A percentile compares a stretch with the other conserved stretches of the same genome.
These are phyloP conservation scores for Argyresthia albistria DNA, from an alignment of 2,888 invertebrate species.

Conservation along the genomic window DNA sequence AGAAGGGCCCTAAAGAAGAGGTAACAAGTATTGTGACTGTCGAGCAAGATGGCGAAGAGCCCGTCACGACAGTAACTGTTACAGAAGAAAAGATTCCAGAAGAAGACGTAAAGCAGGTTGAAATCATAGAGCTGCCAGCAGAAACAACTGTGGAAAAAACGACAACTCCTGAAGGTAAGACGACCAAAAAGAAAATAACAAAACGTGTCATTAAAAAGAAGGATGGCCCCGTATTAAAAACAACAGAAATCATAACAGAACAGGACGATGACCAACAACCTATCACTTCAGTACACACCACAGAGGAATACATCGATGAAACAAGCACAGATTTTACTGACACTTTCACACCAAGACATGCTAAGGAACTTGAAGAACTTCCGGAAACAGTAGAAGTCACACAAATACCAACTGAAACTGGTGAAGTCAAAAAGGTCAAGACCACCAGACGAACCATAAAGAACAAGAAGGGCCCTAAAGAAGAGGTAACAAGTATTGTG, in stretches of 20 bases:
- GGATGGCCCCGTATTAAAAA: conserved; percentile 26
- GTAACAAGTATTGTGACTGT: conserved; percentile 50
- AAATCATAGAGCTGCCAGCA: conserved; percentile 4
- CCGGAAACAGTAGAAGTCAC: conserved; percentile 45
- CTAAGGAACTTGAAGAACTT: conserved; percentile 11
- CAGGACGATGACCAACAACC: conserved; percentile 20
- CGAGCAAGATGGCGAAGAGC: conserved; percentile 25
- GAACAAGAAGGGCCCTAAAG: conserved; percentile 20
- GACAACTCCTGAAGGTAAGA: conserved; percentile 29
- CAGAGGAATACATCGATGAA: conserved; percentile 6
- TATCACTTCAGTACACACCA: conserved; percentile 15
- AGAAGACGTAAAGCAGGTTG: conserved; percentile 14
- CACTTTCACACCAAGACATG: conserved; percentile 17
- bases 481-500: conserved; percentile 24
- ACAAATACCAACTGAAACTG: conserved; percentile 22
- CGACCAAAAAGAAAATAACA: conserved; percentile 20
- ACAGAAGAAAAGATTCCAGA: conserved; percentile 3
- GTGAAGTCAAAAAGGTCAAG: conserved; percentile 10
- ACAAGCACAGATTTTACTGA: conserved; percentile 8
- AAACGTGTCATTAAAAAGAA: conserved; percentile 26
- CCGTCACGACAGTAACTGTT: conserved; percentile 5
- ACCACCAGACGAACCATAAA: conserved; percentile 23
- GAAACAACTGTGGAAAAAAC: conserved; percentile 19
- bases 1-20: conserved; percentile 28
- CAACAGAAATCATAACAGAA: conserved; percentile 27